phyloP scores from a whole-genome alignment of 53 echinoderm and acorn worm genomes.

The Mesocentrotus franciscanus region DNA sequence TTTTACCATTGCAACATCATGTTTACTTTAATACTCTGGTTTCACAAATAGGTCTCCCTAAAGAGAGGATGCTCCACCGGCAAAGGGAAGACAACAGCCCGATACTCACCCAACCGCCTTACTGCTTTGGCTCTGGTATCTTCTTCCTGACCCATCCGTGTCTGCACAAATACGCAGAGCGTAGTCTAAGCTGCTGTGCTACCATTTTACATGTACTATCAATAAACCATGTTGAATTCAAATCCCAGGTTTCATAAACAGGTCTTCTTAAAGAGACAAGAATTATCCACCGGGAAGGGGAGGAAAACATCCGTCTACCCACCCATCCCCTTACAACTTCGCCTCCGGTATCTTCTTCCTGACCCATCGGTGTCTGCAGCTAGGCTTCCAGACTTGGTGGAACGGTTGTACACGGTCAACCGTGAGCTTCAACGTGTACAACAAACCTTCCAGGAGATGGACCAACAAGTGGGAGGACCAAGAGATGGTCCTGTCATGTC shows the following conservation, averaged over 20 bases:
- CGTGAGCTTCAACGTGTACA: conserved; percentile 88
- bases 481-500: conserved; percentile 76
- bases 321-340: conserved; percentile 88
- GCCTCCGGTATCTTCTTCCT: conserved; percentile 94
- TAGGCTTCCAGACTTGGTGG: conserved; percentile 91
- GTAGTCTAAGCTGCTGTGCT: no score
- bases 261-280: conserved; percentile 81
- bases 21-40: no score
- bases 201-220: no score
- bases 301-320: conserved; percentile 24
- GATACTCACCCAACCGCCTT: no score
- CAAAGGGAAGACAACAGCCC: no score
- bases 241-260: conserved; percentile 49
- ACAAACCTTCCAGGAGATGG: conserved; percentile 80
- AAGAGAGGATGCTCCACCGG: no score
- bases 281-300: conserved; percentile 72
- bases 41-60: no score
- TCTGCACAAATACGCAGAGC: no score
- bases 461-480: conserved; percentile 70
- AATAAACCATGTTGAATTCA: no score
- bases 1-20: no score
- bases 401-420: conserved; percentile 80
- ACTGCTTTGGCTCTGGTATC: no score
- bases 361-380: conserved; percentile 89
- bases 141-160: no score